Percentiles rank a stretch among this genome's conserved stretches.
These are phyloP conservation scores for Illadopsis cleaveri DNA, from an alignment of 2,113 vertebrate genomes.

Conservation along the genomic window DNA sequence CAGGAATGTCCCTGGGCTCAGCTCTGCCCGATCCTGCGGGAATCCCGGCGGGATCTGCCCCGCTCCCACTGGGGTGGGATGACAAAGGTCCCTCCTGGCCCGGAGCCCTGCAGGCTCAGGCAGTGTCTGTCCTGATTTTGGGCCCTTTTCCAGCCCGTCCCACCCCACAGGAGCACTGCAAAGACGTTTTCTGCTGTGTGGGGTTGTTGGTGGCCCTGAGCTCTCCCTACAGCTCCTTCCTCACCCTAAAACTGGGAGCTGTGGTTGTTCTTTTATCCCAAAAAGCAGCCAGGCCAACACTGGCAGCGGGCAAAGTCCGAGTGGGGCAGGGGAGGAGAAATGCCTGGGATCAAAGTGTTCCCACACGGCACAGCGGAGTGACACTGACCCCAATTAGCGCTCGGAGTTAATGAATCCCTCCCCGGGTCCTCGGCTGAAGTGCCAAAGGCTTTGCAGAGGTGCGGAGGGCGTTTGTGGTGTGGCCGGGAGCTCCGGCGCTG, in stretches of 20 bases:
- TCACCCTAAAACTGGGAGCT: fast-evolving
- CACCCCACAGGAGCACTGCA: not conserved
- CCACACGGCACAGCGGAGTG: not conserved
- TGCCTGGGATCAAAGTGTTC: not conserved
- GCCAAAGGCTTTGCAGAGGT: fast-evolving
- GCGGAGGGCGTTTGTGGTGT: fast-evolving
- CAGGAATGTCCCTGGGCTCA: not conserved
- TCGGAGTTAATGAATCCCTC: not conserved
- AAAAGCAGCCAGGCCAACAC: not conserved
- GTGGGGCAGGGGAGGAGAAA: not conserved
- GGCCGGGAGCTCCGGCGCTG: not conserved
- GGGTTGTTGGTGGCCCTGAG: not conserved
- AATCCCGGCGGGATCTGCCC: not conserved
- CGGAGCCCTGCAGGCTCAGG: not conserved
- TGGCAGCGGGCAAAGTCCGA: not conserved
- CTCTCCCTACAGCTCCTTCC: not conserved
- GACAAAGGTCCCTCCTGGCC: fast-evolving
- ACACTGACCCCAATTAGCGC: not conserved
- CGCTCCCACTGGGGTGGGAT: fast-evolving
- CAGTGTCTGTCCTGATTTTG: fast-evolving
- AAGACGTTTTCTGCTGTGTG: fast-evolving
- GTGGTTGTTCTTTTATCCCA: not conserved
- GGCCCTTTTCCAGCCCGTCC: not conserved
- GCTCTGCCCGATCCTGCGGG: not conserved
- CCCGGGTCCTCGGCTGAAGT: not conserved